Conservation (phyloP, 2,888 invertebrate genomes). For the Protodeltote pygarga region DNA sequence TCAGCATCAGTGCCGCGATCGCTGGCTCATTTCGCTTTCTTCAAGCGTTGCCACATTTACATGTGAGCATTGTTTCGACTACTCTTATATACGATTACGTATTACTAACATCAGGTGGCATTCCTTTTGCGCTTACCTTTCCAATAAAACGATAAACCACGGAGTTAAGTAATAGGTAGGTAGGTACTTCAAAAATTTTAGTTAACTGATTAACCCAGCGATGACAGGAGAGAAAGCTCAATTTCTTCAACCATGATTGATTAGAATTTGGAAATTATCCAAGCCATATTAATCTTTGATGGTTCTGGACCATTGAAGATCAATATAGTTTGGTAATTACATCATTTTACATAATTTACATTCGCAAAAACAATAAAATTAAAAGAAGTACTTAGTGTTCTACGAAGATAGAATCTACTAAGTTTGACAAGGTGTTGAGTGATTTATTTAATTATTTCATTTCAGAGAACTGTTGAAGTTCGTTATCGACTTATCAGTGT, state of each 20-base stretch:
- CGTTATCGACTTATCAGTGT: background rate
- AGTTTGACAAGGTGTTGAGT: too few species aligned
- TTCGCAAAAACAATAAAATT: conserved; percentile 4
- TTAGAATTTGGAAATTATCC: conserved; percentile 20
- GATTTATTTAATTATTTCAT: too few species aligned
- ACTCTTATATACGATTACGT: conserved; percentile 39
- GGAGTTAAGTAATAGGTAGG: conserved; percentile 4
- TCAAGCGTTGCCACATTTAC: conserved; percentile 64
- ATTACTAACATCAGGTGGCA: conserved; percentile 26
- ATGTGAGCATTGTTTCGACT: conserved; percentile 64
- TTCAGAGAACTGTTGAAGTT: background rate
- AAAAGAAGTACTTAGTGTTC: conserved; percentile 17
- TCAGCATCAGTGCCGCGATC: conserved; percentile 71
- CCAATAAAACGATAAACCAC: conserved; percentile 9
- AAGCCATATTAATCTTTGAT: too few species aligned
- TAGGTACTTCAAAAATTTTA: too few species aligned
- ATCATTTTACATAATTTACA: conserved; percentile 13
- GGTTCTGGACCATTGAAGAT: conserved; percentile 21
- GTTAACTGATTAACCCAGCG: too few species aligned
- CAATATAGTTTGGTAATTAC: conserved; percentile 14
- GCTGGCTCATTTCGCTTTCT: conserved; percentile 77
- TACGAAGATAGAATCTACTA: too few species aligned
- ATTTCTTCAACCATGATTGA: conserved; percentile 22
- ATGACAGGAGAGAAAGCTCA: conserved; percentile 32
- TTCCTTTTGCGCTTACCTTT: conserved; percentile 12